Base-by-base conservation (phyloP, 2,888 invertebrate genomes). In the Subacronicta megacephala region DNA sequence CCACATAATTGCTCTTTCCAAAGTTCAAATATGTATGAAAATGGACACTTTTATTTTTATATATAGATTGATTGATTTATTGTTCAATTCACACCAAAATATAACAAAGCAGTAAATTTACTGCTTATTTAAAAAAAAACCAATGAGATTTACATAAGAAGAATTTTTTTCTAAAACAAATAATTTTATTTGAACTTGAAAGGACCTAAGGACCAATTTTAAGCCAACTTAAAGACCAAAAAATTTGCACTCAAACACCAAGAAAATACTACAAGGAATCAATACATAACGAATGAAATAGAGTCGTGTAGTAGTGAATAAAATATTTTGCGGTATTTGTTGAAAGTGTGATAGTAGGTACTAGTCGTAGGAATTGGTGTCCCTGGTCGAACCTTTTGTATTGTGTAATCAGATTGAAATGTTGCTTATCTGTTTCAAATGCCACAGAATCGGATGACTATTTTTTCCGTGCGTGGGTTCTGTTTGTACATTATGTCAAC, bases 341-440 rank as follows among this genome's bases (percentile, higher is more conserved):
- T 69, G 74, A 69, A 73, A 69, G 61, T 49, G 50, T 10, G 7
- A 15, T 36, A 50, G 44, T 51, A 23, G 42, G 35, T 56, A 53
- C 45, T 43, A 13, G 49, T 33, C 43, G 60, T 40, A 59, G 66
- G 66, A 53, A 54, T 31, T n/a, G 49, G 16, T 47, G 67, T 59
- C 72, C 54, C 73, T 67, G 46, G 54, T 33, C 53, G 56, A 49
- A 51, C 53, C 74, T 57, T 69, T 69, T 69, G 69, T 69, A 49
- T 51, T 44, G 41, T 36, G 51, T 49, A 57, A 69, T 69, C 74
- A 62, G 69, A 73, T 73, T 54, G 63, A 73, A 73, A 49, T 54
- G 51, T 73, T 57, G 45, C 74, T 62, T 69, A 73, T 69, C 69
- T 73, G 31, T 47, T 62, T 57, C 70, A 57, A 54, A 62, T 57